Percentiles rank a stretch among this genome's conserved stretches.
These are phyloP conservation scores for Pteromalus puparum DNA, from an alignment of 1,140 invertebrate genomes.

Conservation along the genomic window DNA sequence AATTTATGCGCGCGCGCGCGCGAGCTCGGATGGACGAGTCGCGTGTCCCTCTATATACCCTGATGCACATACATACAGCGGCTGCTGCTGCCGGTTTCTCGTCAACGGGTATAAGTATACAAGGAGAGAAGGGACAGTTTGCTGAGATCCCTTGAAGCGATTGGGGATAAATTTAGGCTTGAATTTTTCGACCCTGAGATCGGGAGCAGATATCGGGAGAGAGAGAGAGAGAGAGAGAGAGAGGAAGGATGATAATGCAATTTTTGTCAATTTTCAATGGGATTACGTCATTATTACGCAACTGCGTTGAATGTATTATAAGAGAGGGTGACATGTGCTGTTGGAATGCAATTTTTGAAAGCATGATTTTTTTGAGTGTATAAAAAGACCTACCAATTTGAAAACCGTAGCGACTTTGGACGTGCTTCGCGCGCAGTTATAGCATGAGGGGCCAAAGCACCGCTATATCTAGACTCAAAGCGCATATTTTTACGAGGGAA, in stretches of 20 bases:
- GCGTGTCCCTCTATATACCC: background rate
- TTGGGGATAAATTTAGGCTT: constrained; percentile 6
- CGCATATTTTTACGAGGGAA: too few species aligned
- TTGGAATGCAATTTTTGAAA: too few species aligned
- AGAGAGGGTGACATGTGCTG: too few species aligned
- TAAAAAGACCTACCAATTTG: too few species aligned
- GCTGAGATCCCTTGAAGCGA: background rate
- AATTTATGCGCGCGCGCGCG: constrained; percentile 31
- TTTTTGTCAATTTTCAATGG: background rate
- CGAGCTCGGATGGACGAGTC: background rate
- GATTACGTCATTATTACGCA: background rate
- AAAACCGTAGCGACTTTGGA: too few species aligned
- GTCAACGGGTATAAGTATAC: background rate
- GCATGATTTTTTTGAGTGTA: too few species aligned
- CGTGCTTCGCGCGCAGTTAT: too few species aligned
- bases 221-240: too few species aligned
- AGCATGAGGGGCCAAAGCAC: too few species aligned
- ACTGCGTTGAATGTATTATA: too few species aligned
- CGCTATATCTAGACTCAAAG: too few species aligned
- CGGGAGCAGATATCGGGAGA: too few species aligned
- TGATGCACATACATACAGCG: background rate
- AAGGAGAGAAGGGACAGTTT: background rate
- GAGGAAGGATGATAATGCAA: background rate
- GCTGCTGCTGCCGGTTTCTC: background rate
- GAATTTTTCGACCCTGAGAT: background rate